Percentiles rank a stretch among this genome's conserved stretches.
Evolutionary conservation across 2,888 invertebrate species (phyloP).

Genomic region (Pyrochroa serraticornis): DNA sequence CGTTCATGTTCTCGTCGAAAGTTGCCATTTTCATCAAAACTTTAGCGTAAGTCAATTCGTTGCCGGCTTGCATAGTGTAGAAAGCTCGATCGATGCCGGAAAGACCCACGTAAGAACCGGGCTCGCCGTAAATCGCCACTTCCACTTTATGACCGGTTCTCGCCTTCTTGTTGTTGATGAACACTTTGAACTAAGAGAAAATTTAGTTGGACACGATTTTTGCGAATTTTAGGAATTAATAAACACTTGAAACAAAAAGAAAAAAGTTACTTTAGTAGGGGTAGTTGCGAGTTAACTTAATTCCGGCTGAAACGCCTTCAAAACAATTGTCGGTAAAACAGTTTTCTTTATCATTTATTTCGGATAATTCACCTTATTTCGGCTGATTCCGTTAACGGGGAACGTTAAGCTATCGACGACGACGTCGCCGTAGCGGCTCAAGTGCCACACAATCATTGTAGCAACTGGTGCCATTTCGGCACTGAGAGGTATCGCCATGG

Average conservation of each 20-base stretch:
- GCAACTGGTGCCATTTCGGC: slow-evolving; percentile 93
- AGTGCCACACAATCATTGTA: slow-evolving; percentile 87
- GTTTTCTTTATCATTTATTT: not conserved
- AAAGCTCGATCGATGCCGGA: slow-evolving; percentile 89
- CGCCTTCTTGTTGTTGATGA: slow-evolving; percentile 91
- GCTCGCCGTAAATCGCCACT: slow-evolving; percentile 91
- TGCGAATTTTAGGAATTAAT: too few relatives aligned
- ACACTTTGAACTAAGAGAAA: slow-evolving; percentile 72
- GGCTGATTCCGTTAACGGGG: slow-evolving; percentile 92
- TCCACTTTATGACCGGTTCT: slow-evolving; percentile 92
- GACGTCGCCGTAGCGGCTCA: slow-evolving; percentile 81
- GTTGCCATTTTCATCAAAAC: slow-evolving; percentile 86
- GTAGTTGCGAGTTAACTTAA: too few relatives aligned
- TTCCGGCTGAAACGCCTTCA: too few relatives aligned
- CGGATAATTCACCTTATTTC: slow-evolving; percentile 70
- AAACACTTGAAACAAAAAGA: too few relatives aligned
- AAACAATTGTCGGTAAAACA: not conserved
- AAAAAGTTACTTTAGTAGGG: too few relatives aligned
- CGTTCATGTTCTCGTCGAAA: slow-evolving; percentile 85
- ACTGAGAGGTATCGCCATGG: slow-evolving; percentile 81
- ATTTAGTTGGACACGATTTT: not conserved
- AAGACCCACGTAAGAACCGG: slow-evolving; percentile 91
- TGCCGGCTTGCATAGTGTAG: slow-evolving; percentile 92
- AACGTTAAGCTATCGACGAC: slow-evolving; percentile 94
- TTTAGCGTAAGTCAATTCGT: slow-evolving; percentile 86